Evolutionary conservation across 2,797 vertebrate genomes (phyloP).

Genomic region (Staurois parvus): DNA sequence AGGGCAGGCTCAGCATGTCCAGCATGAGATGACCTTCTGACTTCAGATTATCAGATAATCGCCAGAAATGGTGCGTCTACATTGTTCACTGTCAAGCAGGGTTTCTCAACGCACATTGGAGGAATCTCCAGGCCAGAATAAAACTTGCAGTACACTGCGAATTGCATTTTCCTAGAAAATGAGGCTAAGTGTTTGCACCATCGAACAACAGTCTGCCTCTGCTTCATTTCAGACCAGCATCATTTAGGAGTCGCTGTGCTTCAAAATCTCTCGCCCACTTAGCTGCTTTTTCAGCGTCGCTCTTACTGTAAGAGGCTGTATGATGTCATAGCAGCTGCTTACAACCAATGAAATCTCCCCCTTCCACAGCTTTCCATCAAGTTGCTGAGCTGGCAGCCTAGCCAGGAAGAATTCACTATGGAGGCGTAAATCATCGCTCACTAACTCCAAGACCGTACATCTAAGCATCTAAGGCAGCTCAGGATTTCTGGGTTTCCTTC

Average conservation of each 20-base stretch:
- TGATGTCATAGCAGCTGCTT: constrained; percentile 40
- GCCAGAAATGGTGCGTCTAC: constrained; percentile 3
- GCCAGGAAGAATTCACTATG: constrained; percentile 35
- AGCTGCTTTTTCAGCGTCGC: constrained; percentile 30
- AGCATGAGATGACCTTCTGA: constrained; percentile 41
- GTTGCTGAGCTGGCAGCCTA: constrained; percentile 33
- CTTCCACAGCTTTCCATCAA: constrained; percentile 36
- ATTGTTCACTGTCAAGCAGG: not conserved
- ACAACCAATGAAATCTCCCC: constrained; percentile 20
- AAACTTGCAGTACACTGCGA: not conserved
- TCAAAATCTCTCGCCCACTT: constrained; percentile 29
- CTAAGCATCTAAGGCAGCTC: not conserved
- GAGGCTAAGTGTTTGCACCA: not conserved
- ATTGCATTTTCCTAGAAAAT: not conserved
- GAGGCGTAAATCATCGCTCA: constrained; percentile 33
- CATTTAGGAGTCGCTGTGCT: constrained; percentile 2
- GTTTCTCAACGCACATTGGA: not conserved
- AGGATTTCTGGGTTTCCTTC: not conserved
- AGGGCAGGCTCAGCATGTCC: constrained; percentile 17
- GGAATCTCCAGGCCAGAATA: not conserved
- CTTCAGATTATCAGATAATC: constrained; percentile 49
- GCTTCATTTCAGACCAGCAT: not conserved
- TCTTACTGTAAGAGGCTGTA: constrained; percentile 44
- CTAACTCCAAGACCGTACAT: not conserved
- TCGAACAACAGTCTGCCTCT: not conserved